A percentile compares a stretch with the other conserved stretches of the same genome.
phyloP scores from a whole-genome alignment of 2,113 vertebrate genomes.

The Chiloscyllium plagiosum region DNA sequence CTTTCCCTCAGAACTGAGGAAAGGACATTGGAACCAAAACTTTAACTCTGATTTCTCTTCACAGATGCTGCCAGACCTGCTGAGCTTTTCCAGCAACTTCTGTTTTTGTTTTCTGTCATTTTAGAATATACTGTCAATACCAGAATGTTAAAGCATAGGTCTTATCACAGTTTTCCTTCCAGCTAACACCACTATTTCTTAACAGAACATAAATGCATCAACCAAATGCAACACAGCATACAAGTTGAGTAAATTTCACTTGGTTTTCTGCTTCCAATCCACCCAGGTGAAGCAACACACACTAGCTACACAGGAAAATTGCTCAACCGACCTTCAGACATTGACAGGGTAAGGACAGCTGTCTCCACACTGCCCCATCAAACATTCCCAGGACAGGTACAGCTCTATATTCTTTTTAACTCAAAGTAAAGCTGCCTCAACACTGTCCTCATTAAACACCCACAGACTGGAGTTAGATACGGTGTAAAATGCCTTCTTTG shows the following conservation, averaged over 20 bases:
- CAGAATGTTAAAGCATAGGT: not conserved
- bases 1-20: too few relatives aligned
- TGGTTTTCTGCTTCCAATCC: not conserved
- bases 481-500: too few relatives aligned
- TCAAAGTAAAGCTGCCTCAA: too few relatives aligned
- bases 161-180: not conserved
- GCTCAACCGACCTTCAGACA: not conserved
- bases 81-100: too few relatives aligned
- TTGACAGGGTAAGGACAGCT: not conserved
- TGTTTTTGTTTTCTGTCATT: too few relatives aligned
- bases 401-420: too few relatives aligned
- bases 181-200: not conserved
- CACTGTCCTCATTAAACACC: too few relatives aligned
- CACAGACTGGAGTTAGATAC: too few relatives aligned
- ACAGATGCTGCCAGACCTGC: too few relatives aligned
- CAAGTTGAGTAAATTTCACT: not conserved
- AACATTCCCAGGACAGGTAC: not conserved
- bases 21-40: too few relatives aligned
- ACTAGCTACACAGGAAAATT: not conserved
- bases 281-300: not conserved
- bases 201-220: not conserved
- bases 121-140: too few relatives aligned
- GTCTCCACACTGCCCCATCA: not conserved
- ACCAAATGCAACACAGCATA: not conserved
- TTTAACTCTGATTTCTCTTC: too few relatives aligned